Conservation (phyloP, 2,113 vertebrate species). For the Otocyon megalotis region DNA sequence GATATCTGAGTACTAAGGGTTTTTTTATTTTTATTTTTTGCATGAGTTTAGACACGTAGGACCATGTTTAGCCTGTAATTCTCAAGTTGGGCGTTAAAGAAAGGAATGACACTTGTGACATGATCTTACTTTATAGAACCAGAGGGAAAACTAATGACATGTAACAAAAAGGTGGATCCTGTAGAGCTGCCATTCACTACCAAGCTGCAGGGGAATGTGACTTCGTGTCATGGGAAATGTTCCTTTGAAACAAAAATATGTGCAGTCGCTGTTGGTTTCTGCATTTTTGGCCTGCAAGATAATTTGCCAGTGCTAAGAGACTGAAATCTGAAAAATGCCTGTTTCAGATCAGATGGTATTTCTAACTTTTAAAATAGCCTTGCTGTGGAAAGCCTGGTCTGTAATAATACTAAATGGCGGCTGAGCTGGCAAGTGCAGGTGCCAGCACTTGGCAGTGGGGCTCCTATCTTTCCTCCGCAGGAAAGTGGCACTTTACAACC, state of each 20-base stretch:
- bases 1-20: neutral
- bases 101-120: neutral
- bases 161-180: conserved; percentile 62
- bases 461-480: neutral
- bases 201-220: neutral
- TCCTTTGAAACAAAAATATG: conserved; percentile 70
- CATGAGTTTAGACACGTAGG: neutral
- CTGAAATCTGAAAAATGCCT: conserved; percentile 77
- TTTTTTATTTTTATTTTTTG: neutral
- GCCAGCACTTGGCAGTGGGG: rapidly evolving
- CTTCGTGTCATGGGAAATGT: neutral
- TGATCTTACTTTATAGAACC: neutral
- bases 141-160: conserved; percentile 62
- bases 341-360: conserved; percentile 69
- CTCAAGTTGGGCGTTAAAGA: neutral
- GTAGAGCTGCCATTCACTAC: conserved; percentile 34
- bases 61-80: neutral
- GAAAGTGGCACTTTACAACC: neutral
- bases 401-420: neutral
- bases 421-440: neutral
- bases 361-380: conserved; percentile 71
- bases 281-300: neutral
- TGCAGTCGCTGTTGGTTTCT: conserved; percentile 27
- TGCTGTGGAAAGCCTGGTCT: conserved; percentile 59
- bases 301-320: conserved; percentile 53